phyloP scores from a whole-genome alignment of 2,888 invertebrate genomes.

The Rhabditophanes sp. region DNA sequence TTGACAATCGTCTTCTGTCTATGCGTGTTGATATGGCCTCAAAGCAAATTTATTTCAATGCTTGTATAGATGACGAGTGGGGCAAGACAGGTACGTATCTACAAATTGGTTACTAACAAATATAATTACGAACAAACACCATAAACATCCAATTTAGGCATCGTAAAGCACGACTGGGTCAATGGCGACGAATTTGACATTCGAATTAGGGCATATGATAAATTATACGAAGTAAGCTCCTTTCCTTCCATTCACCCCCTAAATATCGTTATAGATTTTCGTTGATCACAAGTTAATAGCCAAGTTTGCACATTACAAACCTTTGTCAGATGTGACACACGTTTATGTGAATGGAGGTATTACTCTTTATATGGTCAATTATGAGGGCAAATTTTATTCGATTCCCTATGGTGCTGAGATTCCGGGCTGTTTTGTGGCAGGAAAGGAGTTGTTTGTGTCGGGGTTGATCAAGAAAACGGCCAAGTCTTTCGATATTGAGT shows the following conservation, averaged over 20 bases:
- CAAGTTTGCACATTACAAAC: slow-evolving; percentile 38
- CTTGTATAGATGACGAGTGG: slow-evolving; percentile 40
- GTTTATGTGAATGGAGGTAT: slow-evolving; percentile 37
- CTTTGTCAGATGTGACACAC: slow-evolving; percentile 17
- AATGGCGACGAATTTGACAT: slow-evolving; percentile 38
- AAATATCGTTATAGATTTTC: slow-evolving; percentile 18
- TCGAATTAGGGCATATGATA: slow-evolving; percentile 36
- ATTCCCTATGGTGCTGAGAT: slow-evolving; percentile 41
- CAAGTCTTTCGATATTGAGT: slow-evolving; percentile 33
- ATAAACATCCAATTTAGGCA: slow-evolving; percentile 10
- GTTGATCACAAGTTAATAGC: slow-evolving; percentile 39
- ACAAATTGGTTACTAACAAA: slow-evolving; percentile 18
- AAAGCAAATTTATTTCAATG: slow-evolving; percentile 30
- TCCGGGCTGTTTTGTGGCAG: slow-evolving; percentile 37
- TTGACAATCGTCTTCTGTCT: slow-evolving; percentile 35
- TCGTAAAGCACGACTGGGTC: slow-evolving; percentile 15
- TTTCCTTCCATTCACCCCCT: not conserved
- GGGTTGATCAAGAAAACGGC: slow-evolving; percentile 20
- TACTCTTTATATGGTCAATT: slow-evolving; percentile 24
- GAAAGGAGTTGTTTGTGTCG: slow-evolving; percentile 28
- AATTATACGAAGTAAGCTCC: slow-evolving; percentile 25
- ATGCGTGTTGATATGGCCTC: slow-evolving; percentile 27
- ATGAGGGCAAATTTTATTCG: slow-evolving; percentile 41
- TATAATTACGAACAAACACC: slow-evolving; percentile 13
- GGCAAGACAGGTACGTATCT: slow-evolving; percentile 32